Percentiles rank a stretch among this genome's conserved stretches.
Conservation (phyloP, 2,888 invertebrate species). For the Sepiola atlantica region DNA sequence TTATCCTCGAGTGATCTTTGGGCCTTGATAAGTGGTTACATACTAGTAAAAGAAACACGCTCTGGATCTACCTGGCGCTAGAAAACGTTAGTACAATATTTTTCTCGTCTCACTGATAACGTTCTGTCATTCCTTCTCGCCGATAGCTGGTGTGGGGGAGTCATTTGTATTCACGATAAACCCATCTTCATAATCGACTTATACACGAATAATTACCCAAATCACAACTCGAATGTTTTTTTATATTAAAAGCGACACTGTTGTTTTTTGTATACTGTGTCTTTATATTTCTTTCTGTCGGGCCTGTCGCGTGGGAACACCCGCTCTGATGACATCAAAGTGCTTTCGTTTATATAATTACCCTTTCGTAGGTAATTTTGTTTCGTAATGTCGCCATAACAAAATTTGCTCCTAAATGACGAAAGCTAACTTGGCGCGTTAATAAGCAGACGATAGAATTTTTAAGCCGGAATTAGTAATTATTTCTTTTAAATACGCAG, state of each 20-base stretch:
- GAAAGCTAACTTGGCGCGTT: background rate
- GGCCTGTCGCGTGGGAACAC: background rate
- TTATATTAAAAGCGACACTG: background rate
- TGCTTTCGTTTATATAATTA: background rate
- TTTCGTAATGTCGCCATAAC: background rate
- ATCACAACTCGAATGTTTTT: background rate
- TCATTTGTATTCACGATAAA: background rate
- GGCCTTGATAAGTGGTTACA: too few species aligned
- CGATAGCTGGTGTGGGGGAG: too few species aligned
- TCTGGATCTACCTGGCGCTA: too few species aligned
- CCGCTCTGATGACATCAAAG: background rate
- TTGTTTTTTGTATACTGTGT: too few species aligned
- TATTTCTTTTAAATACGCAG: background rate
- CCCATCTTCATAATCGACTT: background rate
- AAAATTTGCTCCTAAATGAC: background rate
- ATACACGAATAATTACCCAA: background rate
- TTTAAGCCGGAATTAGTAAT: background rate
- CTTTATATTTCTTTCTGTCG: too few species aligned
- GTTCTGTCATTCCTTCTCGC: too few species aligned
- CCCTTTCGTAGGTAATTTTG: background rate
- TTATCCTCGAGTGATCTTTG: too few species aligned
- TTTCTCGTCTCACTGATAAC: too few species aligned
- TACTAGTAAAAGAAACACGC: too few species aligned
- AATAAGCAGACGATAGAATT: background rate
- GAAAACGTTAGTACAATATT: too few species aligned